Evolutionary conservation across 2,888 invertebrate genomes (phyloP).

Genomic region (Drosophila ustulata): DNA sequence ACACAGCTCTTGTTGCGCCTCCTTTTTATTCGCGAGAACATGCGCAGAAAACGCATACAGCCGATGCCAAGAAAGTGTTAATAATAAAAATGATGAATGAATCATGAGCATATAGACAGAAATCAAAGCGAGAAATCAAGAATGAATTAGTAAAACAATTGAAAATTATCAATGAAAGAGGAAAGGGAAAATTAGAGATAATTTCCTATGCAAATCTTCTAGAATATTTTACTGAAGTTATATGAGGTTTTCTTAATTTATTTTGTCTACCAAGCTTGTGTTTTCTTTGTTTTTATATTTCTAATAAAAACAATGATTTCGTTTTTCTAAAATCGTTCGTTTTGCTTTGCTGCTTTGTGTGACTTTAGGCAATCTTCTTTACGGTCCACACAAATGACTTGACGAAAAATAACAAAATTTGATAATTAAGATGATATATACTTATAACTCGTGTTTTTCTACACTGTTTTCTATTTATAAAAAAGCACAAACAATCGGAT

Average conservation of each 20-base stretch:
- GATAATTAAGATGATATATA: constrained; percentile 30
- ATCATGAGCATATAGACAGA: neutral
- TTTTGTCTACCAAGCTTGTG: too few species aligned
- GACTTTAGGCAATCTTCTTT: neutral
- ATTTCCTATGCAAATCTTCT: too few species aligned
- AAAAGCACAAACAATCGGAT: constrained; percentile 40
- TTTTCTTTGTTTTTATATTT: neutral
- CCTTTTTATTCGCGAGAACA: constrained; percentile 24
- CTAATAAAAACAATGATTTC: neutral
- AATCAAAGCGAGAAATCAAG: neutral
- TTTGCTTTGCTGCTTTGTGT: neutral
- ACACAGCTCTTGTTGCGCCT: constrained; percentile 50
- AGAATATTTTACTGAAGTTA: too few species aligned
- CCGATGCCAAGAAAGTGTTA: constrained; percentile 7
- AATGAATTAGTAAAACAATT: neutral
- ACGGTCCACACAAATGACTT: constrained; percentile 32
- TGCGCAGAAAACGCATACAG: constrained; percentile 29
- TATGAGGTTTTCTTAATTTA: too few species aligned
- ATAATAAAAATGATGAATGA: constrained; percentile 8
- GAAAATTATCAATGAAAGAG: neutral
- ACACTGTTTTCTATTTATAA: constrained; percentile 11
- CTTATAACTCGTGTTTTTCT: constrained; percentile 15
- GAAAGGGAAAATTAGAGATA: too few species aligned
- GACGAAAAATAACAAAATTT: constrained; percentile 26
- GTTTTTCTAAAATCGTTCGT: neutral